These are phyloP conservation scores for Eupeodes corollae DNA, from an alignment of 1,140 invertebrate genomes.

Conservation along the genomic window DNA sequence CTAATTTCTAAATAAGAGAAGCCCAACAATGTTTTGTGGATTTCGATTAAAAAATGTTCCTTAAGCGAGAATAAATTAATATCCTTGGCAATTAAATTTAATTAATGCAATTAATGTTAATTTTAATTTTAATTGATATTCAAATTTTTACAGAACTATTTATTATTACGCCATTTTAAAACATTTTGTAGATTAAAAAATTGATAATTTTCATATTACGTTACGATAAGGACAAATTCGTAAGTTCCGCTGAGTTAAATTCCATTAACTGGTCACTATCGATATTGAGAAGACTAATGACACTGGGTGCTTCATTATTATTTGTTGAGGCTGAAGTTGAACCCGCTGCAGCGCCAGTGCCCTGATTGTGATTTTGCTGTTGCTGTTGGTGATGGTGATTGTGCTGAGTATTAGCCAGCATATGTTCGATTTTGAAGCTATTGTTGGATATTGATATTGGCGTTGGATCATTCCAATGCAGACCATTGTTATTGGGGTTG, in stretches of 20 bases:
- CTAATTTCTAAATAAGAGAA: too few relatives aligned
- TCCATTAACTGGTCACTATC: constrained; percentile 40
- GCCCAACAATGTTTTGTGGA: too few relatives aligned
- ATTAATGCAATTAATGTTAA: too few relatives aligned
- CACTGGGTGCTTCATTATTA: constrained; percentile 25
- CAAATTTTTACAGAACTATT: too few relatives aligned
- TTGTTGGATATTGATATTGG: neutral
- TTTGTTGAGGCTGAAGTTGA: too few relatives aligned
- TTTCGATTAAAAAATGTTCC: too few relatives aligned
- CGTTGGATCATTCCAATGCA: neutral
- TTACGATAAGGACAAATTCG: constrained; percentile 34
- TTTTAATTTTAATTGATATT: too few relatives aligned
- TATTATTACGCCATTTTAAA: too few relatives aligned
- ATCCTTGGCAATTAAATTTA: too few relatives aligned
- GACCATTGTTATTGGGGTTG: neutral
- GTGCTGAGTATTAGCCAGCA: neutral
- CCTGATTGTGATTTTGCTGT: constrained; percentile 12
- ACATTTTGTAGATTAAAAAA: too few relatives aligned
- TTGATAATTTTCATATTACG: too few relatives aligned
- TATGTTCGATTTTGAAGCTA: neutral
- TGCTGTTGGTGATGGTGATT: constrained; percentile 9
- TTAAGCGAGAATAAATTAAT: too few relatives aligned
- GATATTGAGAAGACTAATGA: constrained; percentile 37
- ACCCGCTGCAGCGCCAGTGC: constrained; percentile 9
- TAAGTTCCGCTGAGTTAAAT: constrained; percentile 38